These are phyloP conservation scores for Trissolcus brochymenae DNA, from an alignment of 2,888 invertebrate genomes.

Conservation along the genomic window DNA sequence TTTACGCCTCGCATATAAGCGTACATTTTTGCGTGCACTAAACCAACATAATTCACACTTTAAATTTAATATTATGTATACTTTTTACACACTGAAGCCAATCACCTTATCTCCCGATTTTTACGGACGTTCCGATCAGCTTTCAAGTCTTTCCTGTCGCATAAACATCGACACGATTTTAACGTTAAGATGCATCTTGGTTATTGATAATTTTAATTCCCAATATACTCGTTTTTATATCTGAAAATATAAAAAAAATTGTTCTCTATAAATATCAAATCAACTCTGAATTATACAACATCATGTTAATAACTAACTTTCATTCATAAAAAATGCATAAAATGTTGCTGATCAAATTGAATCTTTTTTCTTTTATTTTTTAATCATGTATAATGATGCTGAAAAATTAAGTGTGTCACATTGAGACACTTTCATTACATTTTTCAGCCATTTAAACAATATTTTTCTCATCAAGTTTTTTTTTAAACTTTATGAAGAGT, in stretches of 20 bases:
- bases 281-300: no score
- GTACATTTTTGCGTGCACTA: constrained; percentile 45
- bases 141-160: no score
- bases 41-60: constrained; percentile 55
- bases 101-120: constrained; percentile 39
- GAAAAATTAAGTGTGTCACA: no score
- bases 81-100: constrained; percentile 41
- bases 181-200: constrained; percentile 26
- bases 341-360: no score
- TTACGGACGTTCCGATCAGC: constrained; percentile 21
- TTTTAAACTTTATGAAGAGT: constrained; percentile 43
- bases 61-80: constrained; percentile 50
- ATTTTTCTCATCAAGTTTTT: background rate
- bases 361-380: no score
- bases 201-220: constrained; percentile 38
- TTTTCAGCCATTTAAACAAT: background rate
- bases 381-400: no score
- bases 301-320: no score
- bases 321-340: no score
- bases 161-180: background rate
- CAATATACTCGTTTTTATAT: no score
- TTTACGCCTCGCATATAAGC: constrained; percentile 44
- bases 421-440: background rate
- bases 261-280: no score
- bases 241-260: no score